A percentile compares a stretch with the other conserved stretches of the same genome.
These are phyloP conservation scores for Tinea trinotella DNA, from an alignment of 2,888 invertebrate genomes.

Conservation along the genomic window DNA sequence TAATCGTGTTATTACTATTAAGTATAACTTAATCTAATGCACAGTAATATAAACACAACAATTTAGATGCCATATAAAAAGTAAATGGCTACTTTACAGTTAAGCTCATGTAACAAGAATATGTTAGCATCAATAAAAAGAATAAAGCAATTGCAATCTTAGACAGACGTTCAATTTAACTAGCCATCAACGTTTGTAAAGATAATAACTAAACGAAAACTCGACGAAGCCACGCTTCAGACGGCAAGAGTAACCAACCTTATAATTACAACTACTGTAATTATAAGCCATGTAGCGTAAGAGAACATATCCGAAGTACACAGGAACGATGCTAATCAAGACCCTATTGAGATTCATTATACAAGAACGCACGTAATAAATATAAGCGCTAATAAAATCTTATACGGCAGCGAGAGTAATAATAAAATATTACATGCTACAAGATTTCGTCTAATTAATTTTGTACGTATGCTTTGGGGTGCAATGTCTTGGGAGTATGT, in stretches of 20 bases:
- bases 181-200: slow-evolving; percentile 55
- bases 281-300: slow-evolving; percentile 52
- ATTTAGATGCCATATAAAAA: background rate
- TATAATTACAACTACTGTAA: slow-evolving; percentile 64
- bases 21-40: no score
- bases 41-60: background rate
- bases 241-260: slow-evolving; percentile 39
- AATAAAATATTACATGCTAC: slow-evolving; percentile 68
- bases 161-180: slow-evolving; percentile 61
- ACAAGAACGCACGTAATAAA: slow-evolving; percentile 23
- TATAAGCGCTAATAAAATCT: slow-evolving; percentile 19
- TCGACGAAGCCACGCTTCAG: slow-evolving; percentile 33
- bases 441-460: slow-evolving; percentile 71
- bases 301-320: slow-evolving; percentile 40
- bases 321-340: slow-evolving; percentile 58
- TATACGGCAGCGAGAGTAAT: slow-evolving; percentile 47
- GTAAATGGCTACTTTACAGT: background rate
- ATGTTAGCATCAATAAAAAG: background rate
- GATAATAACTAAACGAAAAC: slow-evolving; percentile 48
- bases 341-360: slow-evolving; percentile 43
- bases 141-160: slow-evolving; percentile 1
- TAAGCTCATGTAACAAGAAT: background rate
- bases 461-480: slow-evolving; percentile 56
- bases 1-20: no score
- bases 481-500: slow-evolving; percentile 63